Evolutionary conservation across 2,797 vertebrate species (phyloP).

Genomic region (Crenuchus spilurus): DNA sequence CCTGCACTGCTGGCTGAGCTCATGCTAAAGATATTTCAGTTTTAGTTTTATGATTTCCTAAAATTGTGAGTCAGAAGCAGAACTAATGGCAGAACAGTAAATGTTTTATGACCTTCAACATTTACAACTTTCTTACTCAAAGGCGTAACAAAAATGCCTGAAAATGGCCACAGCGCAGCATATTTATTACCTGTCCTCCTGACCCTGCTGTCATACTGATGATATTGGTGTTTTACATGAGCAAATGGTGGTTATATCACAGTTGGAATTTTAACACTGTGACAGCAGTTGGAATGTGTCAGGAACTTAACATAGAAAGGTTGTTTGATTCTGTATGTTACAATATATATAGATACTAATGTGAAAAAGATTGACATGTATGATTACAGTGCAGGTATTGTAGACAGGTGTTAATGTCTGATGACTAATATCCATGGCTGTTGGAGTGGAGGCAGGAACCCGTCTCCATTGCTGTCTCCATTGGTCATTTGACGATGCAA

Average conservation of each 20-base stretch:
- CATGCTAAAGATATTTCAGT: neutral
- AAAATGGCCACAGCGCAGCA: neutral
- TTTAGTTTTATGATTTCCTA: slow-evolving; percentile 5
- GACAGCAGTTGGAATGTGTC: slow-evolving; percentile 2
- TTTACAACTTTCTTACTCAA: neutral
- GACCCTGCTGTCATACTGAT: neutral
- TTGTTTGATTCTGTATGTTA: too few species aligned
- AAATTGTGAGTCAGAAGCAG: slow-evolving; percentile 4
- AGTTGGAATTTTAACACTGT: neutral
- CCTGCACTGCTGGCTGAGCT: neutral
- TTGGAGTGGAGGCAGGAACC: too few species aligned
- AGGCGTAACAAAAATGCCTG: neutral
- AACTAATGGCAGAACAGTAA: neutral
- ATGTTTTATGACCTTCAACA: slow-evolving; percentile 1
- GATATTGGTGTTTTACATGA: slow-evolving; percentile 20
- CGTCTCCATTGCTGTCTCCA: too few species aligned
- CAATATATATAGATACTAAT: too few species aligned
- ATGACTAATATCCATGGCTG: too few species aligned
- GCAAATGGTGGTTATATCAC: slow-evolving; percentile 9
- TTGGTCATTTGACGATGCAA: too few species aligned
- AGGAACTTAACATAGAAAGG: too few species aligned
- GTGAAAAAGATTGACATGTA: too few species aligned
- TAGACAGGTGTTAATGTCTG: too few species aligned
- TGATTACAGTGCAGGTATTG: too few species aligned
- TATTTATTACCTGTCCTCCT: neutral